Evolutionary conservation across 2,797 vertebrate genomes (phyloP), one percentile per base, ranked within the genome.

Genomic region (Mycteria americana): DNA sequence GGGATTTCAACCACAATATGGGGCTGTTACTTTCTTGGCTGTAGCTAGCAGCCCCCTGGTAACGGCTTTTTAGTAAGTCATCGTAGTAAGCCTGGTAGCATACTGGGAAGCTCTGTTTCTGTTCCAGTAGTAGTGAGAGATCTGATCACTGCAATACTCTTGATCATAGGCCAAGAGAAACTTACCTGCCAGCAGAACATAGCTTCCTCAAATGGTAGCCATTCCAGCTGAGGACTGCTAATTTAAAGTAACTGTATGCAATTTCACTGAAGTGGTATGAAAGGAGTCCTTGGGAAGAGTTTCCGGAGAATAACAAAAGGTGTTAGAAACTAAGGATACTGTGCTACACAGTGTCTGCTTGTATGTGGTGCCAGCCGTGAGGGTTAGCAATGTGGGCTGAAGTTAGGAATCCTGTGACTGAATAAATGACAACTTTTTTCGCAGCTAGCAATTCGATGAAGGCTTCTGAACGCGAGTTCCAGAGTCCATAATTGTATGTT

Each of bases 371-470:
- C 59, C 39, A 59, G 31, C 35, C 10, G 4, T n/a, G 45, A 43
- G 11, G 33, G 13, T 57, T 48, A 25, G 12, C 41, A 63, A 7
- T 35, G 33, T 68, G 59, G 33, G 24, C 48, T 89, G 69, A 74
- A 63, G 65, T 35, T 54, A 28, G 1, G 16, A 54, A 50, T 78
- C 18, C 18, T 41, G 30, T 89, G 46, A 46, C 48, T 64, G 78
- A 46, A n/a, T 62, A 65, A 77, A 53, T 45, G 18, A 35, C 28
- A 63, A 1, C 4, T 30, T 46, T 16, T 9, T 6, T 2, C 0
- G 0, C 14, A 13, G 11, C 21, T 68, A 56, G 21, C 22, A 27
- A 5, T 33, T 35, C 22, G 3, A 18, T 30, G 13, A 87, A 74
- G n/a, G 35, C 8, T 45, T 68, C 33, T 27, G 62, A 59, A 50